phyloP scores from a whole-genome alignment of 2,113 vertebrate species.

The Otis tarda region DNA sequence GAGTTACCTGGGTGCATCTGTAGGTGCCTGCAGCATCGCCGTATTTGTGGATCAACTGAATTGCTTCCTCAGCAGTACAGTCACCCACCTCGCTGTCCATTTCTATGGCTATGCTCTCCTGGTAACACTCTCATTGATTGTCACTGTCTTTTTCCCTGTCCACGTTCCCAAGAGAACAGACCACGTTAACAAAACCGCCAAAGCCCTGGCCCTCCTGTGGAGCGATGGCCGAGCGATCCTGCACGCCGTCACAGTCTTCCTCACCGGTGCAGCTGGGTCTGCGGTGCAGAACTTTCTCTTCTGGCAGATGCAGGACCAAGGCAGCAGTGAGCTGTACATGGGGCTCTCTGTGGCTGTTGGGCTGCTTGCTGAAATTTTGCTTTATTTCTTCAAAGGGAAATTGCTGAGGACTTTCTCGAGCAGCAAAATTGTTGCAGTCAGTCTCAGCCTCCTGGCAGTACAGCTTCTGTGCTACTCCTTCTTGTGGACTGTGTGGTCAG shows the following conservation, averaged over 20 bases:
- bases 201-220: slow-evolving; percentile 77
- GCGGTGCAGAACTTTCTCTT: slow-evolving; percentile 82
- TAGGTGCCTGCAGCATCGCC: slow-evolving; percentile 71
- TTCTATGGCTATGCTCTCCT: slow-evolving; percentile 79
- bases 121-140: slow-evolving; percentile 45
- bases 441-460: slow-evolving; percentile 60
- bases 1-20: slow-evolving; percentile 74
- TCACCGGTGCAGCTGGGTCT: slow-evolving; percentile 68
- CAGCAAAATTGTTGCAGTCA: slow-evolving; percentile 53
- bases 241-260: slow-evolving; percentile 70
- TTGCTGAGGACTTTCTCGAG: slow-evolving; percentile 72
- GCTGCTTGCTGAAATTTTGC: slow-evolving; percentile 76
- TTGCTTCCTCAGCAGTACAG: slow-evolving; percentile 55
- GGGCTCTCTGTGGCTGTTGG: slow-evolving; percentile 74
- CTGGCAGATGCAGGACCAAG: slow-evolving; percentile 88
- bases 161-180: slow-evolving; percentile 65
- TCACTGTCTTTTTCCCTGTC: slow-evolving; percentile 75
- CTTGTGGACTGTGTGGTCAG: slow-evolving; percentile 81
- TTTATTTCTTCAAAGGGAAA: slow-evolving; percentile 57
- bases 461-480: slow-evolving; percentile 89
- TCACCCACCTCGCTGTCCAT: slow-evolving; percentile 62
- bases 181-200: slow-evolving; percentile 53
- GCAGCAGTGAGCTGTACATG: slow-evolving; percentile 83
- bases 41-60: slow-evolving; percentile 75
- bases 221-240: slow-evolving; percentile 75